Base-by-base conservation (phyloP, 23 tunicate species). In the Phallusia fumigata region DNA sequence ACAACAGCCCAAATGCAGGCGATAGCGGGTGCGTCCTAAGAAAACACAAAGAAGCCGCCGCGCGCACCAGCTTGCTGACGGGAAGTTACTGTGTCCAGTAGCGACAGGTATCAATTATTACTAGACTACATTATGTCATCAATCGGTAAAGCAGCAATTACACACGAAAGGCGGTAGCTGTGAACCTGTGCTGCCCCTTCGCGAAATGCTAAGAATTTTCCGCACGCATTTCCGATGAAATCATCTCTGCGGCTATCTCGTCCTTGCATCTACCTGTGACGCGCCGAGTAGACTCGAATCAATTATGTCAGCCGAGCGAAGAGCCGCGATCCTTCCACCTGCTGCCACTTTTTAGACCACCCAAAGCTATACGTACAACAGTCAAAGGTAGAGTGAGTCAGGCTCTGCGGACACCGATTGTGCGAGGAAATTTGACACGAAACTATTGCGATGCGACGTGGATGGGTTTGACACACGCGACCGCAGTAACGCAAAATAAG, bases 301-400 rank as follows among this genome's bases (percentile, higher is more conserved):
- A 58, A 58, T 58, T 21, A 58, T 58, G 69, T 58, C 69, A 58
- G 3, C 69, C 69, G 69, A 58, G 69, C 69, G 28, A 21, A 58
- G 69, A 58, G 69, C 8, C 69, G 28, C 69, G 28, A 58, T 22
- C 16, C 69, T 13, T 58, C 69, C 69, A 58, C 69, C 69, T 58
- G 69, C 28, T 24, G 69, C 69, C 69, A 13, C 26, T 21, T 24
- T 58, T 24, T 22, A 58, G 69, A 58, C 69, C 69, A 58, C 69
- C 69, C 69, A 58, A 6, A 1, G 69, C 18, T 58, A 24, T 16
- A 58, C 2, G 47, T 40, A 5, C 47, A 40, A 10, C 47, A 3
- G 15, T 11, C 26, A 24, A 58, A 21, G 69, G 69, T 58, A 16
- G n/a, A n/a, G 69, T 58, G 11, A 58, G 69, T 58, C 69, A 58